These are phyloP conservation scores for Nesidiocoris tenuis DNA, from an alignment of 2,888 invertebrate genomes.

Conservation along the genomic window DNA sequence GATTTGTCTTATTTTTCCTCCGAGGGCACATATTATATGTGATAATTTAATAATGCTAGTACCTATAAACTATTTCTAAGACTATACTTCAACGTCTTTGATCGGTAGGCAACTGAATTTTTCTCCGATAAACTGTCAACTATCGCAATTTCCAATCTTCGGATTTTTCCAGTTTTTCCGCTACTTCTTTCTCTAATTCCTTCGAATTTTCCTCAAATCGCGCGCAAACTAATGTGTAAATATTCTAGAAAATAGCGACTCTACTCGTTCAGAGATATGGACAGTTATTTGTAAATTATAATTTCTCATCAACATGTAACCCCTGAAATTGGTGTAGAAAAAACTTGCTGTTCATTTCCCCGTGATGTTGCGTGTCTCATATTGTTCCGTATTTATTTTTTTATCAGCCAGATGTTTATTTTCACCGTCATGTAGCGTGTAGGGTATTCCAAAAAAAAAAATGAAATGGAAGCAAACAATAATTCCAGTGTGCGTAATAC, in stretches of 20 bases:
- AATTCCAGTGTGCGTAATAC: slow-evolving; percentile 16
- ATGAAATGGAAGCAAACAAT: neutral
- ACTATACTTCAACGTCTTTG: neutral
- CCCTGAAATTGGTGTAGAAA: slow-evolving; percentile 8
- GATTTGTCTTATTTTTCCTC: neutral
- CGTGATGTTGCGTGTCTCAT: neutral
- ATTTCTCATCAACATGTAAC: neutral
- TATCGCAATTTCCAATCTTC: too few relatives aligned
- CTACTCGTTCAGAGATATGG: neutral
- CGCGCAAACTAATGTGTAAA: slow-evolving; percentile 2
- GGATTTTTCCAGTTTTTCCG: too few relatives aligned
- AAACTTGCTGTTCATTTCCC: neutral
- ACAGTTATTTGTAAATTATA: neutral
- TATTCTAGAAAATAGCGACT: neutral
- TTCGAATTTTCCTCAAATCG: neutral
- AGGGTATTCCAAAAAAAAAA: neutral
- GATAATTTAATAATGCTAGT: neutral
- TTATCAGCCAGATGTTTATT: neutral
- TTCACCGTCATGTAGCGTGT: slow-evolving; percentile 5
- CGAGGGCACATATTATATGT: neutral
- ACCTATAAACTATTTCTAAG: neutral
- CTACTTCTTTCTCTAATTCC: neutral
- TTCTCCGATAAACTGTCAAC: too few relatives aligned
- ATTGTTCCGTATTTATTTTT: neutral
- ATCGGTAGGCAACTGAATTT: neutral